These are phyloP conservation scores for Oreotrochilus melanogaster DNA, from an alignment of 2,113 vertebrate species.

Conservation along the genomic window DNA sequence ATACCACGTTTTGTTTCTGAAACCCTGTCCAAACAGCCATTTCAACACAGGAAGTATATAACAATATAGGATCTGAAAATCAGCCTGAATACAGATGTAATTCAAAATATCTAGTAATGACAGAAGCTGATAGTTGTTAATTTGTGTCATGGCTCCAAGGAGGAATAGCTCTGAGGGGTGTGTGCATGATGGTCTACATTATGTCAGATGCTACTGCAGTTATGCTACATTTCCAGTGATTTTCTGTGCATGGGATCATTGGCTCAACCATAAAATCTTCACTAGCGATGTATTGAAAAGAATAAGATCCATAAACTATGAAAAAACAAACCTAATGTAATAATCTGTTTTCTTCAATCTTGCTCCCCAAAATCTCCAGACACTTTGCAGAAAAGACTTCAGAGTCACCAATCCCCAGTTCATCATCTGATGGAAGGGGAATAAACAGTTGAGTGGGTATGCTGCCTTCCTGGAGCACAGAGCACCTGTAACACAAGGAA, in stretches of 20 bases:
- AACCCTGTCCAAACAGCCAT: not conserved
- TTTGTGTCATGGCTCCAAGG: not conserved
- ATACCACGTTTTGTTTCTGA: not conserved
- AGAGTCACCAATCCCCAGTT: not conserved
- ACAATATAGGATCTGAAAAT: slow-evolving; percentile 27
- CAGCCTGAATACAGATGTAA: not conserved
- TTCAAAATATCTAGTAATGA: slow-evolving; percentile 15
- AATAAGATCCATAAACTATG: not conserved
- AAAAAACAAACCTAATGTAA: not conserved
- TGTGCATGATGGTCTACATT: not conserved
- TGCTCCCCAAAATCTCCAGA: not conserved
- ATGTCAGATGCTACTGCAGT: not conserved
- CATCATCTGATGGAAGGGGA: not conserved
- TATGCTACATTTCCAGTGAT: not conserved
- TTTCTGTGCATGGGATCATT: not conserved
- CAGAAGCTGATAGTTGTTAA: not conserved
- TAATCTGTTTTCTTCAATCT: not conserved
- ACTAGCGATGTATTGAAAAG: not conserved
- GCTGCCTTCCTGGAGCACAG: accelerated
- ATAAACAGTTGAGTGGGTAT: not conserved
- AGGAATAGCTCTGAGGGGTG: not conserved
- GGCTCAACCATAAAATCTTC: not conserved
- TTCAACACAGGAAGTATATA: not conserved
- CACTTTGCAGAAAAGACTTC: not conserved
- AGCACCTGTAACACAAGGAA: not conserved